Conservation (phyloP, 1,140 invertebrate species). For the Sipha flava region DNA sequence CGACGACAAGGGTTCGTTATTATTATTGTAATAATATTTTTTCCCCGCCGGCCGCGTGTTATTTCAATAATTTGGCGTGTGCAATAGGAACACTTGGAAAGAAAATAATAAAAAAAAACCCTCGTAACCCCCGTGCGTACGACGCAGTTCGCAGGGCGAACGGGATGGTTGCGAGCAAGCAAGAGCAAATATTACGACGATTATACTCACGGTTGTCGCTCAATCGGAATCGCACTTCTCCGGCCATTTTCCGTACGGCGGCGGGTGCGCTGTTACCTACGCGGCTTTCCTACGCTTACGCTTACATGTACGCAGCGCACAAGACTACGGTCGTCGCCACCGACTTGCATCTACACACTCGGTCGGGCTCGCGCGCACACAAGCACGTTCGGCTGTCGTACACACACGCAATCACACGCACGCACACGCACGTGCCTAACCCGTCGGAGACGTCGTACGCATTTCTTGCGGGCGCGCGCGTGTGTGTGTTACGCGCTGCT, state of each 20-base stretch:
- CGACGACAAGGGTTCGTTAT: too few species aligned
- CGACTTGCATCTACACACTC: neutral
- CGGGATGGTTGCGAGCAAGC: too few species aligned
- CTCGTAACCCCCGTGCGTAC: too few species aligned
- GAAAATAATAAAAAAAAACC: too few species aligned
- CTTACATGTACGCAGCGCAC: too few species aligned
- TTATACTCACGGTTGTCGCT: conserved; percentile 14
- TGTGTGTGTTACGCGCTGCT: conserved; percentile 1
- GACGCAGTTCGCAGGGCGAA: too few species aligned
- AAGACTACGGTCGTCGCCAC: neutral
- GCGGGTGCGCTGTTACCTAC: neutral
- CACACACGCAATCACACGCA: neutral
- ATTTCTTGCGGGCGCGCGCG: conserved; percentile 1
- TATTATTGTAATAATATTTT: too few species aligned
- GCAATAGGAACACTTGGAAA: too few species aligned
- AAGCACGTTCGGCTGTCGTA: neutral
- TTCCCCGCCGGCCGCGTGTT: too few species aligned
- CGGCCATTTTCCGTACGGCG: neutral
- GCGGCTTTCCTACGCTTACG: too few species aligned
- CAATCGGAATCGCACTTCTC: conserved; percentile 17
- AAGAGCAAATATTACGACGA: too few species aligned
- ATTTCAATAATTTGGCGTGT: too few species aligned
- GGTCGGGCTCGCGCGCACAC: neutral
- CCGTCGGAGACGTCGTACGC: neutral
- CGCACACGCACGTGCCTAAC: neutral